Evolutionary conservation across 2,888 invertebrate species (phyloP), one percentile per base, ranked within the genome.

Genomic region (Siphlonurus alternatus): DNA sequence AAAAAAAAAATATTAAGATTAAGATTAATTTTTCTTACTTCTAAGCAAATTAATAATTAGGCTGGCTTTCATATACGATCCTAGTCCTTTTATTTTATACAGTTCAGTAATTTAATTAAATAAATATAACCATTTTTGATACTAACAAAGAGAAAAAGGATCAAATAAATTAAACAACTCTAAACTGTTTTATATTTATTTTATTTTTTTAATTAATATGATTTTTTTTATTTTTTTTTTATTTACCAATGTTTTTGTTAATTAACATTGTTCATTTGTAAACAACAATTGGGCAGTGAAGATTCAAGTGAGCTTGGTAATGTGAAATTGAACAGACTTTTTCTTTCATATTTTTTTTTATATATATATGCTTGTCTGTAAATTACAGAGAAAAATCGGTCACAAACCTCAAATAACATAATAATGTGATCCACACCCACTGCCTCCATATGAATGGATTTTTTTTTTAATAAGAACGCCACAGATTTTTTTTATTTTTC

Each of bases 241-340:
- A 59, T 56, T 65, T 66, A 65, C 65, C 65, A 66, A 66, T 67
- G 63, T 63, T 66, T 65, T 64, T 63, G 60, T 65, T 65, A 61
- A 64, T 65, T 67, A 67, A 67, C 66, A 66, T 67, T 64, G 64
- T 65, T 64, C 63, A 64, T 67, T 66, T 67, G 66, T 67, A 67
- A 67, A 67, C 67, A 67, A 67, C 67, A 66, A 67, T 67, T 67
- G 67, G 67, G 67, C 67, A 67, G 67, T 67, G 67, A 67, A 67
- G 67, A 67, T 65, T 63, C 62, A 67, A 67, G 66, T 67, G 67
- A 67, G 67, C 67, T 67, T 66, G 65, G 62, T 66, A 62, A 65
- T 64, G 65, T 66, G 63, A 66, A 66, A 66, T 65, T 63, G 53
- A 60, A 24, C 63, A 63, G 65, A 65, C 64, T 65, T 61, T 64